Base-by-base conservation (phyloP, 1,140 invertebrate species). In the Bombus huntii region DNA sequence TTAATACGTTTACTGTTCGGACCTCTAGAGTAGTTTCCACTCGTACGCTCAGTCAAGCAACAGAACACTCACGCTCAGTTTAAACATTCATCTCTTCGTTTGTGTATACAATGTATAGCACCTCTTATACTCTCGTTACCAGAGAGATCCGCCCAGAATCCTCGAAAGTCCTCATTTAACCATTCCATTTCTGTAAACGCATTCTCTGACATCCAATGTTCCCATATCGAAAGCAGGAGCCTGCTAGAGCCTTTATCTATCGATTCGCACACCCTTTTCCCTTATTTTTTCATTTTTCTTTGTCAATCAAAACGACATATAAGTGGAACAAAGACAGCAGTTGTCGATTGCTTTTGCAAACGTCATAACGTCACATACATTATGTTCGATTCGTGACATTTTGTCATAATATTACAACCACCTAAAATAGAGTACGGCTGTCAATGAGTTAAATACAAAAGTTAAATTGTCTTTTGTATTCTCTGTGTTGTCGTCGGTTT, bases 51-150 rank as follows among this genome's bases (percentile, higher is more conserved):
- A 37, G 22, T 37, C 4, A 39, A 71, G 37, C 66, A 68, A 68
- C 66, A 25, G 34, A 68, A 37, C 34, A 25, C 34, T 68, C 25
- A 9, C 34, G 10, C 18, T 37, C 25, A 1, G 68, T 71, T 71
- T 39, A 71, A 71, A 71, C 68, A 71, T 39, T 66, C 31, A 66
- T 8, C 65, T 34, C 65, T 66, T 66, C 65, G 31, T 66, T 68
- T 37, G 34, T 37, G 66, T 25, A 68, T 25, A 37, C 66, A 37
- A 25, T 25, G 66, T 37, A 68, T 37, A 37, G 31, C 66, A 68
- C 31, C 34, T 37, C 31, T 22, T 18, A 22, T 37, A 9, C 31
- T 34, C 66, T 68, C 34, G 31, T 68, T 68, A 66, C 34, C 59
- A 62, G 28, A 62, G 28, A 13, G 59, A 62, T 62, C 59, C 9